These are phyloP conservation scores for Bufo bufo DNA, from an alignment of 2,113 vertebrate genomes.

Conservation along the genomic window DNA sequence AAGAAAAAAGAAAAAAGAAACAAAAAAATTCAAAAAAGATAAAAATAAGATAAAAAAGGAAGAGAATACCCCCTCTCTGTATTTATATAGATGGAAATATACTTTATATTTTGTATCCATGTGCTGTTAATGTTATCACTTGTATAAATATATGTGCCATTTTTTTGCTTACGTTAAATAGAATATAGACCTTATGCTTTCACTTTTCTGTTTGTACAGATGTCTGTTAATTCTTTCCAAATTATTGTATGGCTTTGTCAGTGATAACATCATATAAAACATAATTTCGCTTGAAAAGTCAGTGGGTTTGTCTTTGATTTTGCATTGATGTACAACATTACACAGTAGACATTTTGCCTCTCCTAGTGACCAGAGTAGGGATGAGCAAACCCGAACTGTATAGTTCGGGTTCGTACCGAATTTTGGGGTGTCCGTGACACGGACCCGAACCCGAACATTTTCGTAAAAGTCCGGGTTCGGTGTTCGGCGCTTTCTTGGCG, in stretches of 20 bases:
- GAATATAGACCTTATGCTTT: constrained; percentile 16
- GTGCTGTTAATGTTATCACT: constrained; percentile 67
- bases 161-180: constrained; percentile 25
- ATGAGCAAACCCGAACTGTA: too few relatives aligned
- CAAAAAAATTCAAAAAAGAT: constrained; percentile 7
- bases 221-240: constrained; percentile 76
- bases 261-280: constrained; percentile 78
- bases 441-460: too few relatives aligned
- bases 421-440: too few relatives aligned
- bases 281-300: constrained; percentile 75
- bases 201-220: constrained; percentile 80
- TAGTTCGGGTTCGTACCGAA: too few relatives aligned
- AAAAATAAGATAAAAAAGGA: background rate
- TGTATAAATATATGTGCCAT: constrained; percentile 63
- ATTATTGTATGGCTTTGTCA: constrained; percentile 93
- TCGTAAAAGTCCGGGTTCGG: too few relatives aligned
- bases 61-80: constrained; percentile 62
- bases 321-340: background rate
- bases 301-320: constrained; percentile 2
- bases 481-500: too few relatives aligned
- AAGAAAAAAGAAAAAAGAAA: constrained; percentile 16
- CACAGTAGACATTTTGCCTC: background rate
- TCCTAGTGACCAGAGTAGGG: too few relatives aligned
- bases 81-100: constrained; percentile 81
- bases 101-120: constrained; percentile 78